Conservation (phyloP, 2,113 vertebrate species). For the Bos indicus region DNA sequence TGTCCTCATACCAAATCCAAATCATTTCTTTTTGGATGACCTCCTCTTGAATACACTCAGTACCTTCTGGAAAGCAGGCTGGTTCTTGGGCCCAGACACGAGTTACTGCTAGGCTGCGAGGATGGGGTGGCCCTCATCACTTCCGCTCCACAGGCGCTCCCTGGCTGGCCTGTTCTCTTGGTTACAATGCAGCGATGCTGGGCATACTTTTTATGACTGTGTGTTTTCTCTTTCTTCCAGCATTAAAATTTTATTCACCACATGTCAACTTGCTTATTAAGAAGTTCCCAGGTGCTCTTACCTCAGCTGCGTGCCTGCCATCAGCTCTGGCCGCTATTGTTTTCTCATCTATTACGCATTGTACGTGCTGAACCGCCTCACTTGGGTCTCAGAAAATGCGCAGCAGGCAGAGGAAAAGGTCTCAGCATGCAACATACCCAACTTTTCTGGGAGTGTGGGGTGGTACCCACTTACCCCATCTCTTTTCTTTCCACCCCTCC, state of each 20-base stretch:
- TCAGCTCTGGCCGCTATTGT: conserved; percentile 28
- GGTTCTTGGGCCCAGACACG: background rate
- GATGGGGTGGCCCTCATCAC: background rate
- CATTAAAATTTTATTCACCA: conserved; percentile 66
- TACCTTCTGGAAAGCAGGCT: background rate
- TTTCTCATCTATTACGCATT: conserved; percentile 52
- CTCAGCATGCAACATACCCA: conserved; percentile 1
- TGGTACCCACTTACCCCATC: background rate
- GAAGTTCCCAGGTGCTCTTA: conserved; percentile 71
- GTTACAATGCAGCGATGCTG: background rate
- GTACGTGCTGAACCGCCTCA: conserved; percentile 63
- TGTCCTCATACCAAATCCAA: background rate
- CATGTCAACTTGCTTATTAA: conserved; percentile 69
- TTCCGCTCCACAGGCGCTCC: fast-evolving
- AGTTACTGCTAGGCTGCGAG: background rate
- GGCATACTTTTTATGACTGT: background rate
- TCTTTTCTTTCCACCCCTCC: conserved; percentile 57
- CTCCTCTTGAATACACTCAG: background rate
- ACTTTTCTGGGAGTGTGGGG: background rate
- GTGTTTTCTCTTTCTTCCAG: conserved; percentile 31
- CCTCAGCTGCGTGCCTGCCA: background rate
- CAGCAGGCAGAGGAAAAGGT: conserved; percentile 47
- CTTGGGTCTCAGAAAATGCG: conserved; percentile 32
- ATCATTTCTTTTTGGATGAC: background rate
- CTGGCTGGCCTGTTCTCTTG: background rate